A percentile compares a stretch with the other conserved stretches of the same genome.
Evolutionary conservation across 2,797 vertebrate genomes (phyloP).

Genomic region (Nannoperca australis): DNA sequence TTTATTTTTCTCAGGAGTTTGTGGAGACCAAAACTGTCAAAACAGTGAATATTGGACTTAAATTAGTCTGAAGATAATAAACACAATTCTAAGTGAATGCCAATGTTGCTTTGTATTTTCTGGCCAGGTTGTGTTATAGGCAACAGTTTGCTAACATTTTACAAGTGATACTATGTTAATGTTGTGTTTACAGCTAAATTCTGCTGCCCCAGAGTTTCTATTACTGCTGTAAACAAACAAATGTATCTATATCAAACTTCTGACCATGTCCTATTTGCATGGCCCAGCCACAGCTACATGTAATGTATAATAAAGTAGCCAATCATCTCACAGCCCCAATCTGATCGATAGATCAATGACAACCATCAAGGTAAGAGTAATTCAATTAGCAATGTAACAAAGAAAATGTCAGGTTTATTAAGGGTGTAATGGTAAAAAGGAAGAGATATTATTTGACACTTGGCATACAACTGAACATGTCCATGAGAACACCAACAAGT

Average conservation of each 20-base stretch:
- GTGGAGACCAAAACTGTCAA: not conserved
- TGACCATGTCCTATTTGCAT: conserved; percentile 30
- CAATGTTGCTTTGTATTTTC: not conserved
- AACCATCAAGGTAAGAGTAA: not conserved
- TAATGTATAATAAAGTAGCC: not conserved
- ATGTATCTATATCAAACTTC: not conserved
- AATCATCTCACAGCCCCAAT: conserved; percentile 19
- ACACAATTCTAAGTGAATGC: not conserved
- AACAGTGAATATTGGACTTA: not conserved
- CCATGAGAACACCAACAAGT: not conserved
- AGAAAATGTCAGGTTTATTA: not conserved
- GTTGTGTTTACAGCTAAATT: conserved; percentile 8
- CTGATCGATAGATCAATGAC: not conserved
- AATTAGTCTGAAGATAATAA: not conserved
- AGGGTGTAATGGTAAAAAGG: not conserved
- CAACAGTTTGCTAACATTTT: not conserved
- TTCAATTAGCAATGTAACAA: not conserved
- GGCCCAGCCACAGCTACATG: conserved; percentile 26
- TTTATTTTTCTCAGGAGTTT: not conserved
- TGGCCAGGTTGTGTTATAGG: not conserved
- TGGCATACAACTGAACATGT: not conserved
- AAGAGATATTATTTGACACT: not conserved
- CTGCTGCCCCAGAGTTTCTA: not conserved
- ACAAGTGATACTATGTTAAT: not conserved
- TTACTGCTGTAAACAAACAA: conserved; percentile 7